Evolutionary conservation across 2,797 vertebrate species (phyloP), one percentile per base, ranked within the genome.

Genomic region (Ptychobarbus kaznakovi): DNA sequence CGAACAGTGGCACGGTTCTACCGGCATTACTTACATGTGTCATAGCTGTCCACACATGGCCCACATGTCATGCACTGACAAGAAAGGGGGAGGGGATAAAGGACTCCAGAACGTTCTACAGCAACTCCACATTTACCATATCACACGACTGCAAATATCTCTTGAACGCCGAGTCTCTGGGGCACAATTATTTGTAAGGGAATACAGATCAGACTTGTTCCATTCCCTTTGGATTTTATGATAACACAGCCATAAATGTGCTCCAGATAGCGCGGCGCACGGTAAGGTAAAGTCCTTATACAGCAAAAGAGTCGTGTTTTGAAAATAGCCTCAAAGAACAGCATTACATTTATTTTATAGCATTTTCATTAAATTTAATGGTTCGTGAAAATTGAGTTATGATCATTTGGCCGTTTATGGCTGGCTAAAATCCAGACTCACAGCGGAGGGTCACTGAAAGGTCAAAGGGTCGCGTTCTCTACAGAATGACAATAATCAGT

Each of bases 401-500:
- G 86, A 85, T 90, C 70, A 76, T 86, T 85, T 86, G 87, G 79
- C 56, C 70, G 8, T 79, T 88, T 73, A 65, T 28, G 80, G 65
- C 82, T 88, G 86, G 87, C 87, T 86, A 84, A 89, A 86, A 90
- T 87, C 87, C 87, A 90, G 80, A 74, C 82, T 82, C 78, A 53
- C 87, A 81, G 89, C 25, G 46, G 78, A 78, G 86, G 89, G 89
- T 90, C 89, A 88, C 22, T 18, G 83, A 73, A 85, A 89, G 90
- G 90, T 89, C 88, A 90, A 88, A 83, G 82, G 89, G 88, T 89
- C 84, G 68, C 78, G 86, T 86, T 87, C 80, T 85, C 85, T 83
- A 86, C 86, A 85, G 90, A 87, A 88, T 72, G 44, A 87, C 87
- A 89, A 91, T 90, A 90, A 92, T 91, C 86, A 91, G 85, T 89